Percentiles rank a stretch among this genome's conserved stretches.
These are phyloP conservation scores for Malacoraja senta DNA, from an alignment of 2,797 vertebrate genomes.

Conservation along the genomic window DNA sequence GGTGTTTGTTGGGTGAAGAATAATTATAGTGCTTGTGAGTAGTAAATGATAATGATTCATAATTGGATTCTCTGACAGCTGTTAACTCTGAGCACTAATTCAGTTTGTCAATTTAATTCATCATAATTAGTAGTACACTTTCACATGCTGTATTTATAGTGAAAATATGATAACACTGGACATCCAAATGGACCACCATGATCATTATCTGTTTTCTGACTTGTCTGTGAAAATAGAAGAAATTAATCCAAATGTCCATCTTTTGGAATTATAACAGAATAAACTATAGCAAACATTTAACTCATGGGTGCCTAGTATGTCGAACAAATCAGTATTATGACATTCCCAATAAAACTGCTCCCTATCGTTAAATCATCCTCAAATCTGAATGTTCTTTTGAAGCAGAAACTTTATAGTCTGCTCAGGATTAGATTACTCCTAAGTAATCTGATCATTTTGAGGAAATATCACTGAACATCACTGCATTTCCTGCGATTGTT, in stretches of 20 bases:
- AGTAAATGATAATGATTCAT: slow-evolving; percentile 1
- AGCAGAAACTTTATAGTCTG: background rate
- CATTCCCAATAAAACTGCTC: background rate
- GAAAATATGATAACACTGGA: background rate
- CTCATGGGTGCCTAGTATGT: background rate
- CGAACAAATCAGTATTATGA: background rate
- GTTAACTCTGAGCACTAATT: slow-evolving; percentile 3
- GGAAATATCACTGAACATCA: background rate
- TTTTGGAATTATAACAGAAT: no score
- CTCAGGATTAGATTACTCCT: background rate
- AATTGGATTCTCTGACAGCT: background rate
- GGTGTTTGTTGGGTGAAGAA: background rate
- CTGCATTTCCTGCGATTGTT: background rate
- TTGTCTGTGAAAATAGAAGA: background rate
- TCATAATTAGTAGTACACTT: background rate
- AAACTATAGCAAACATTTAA: background rate
- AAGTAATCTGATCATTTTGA: background rate
- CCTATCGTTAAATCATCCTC: background rate
- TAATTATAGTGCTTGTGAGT: background rate
- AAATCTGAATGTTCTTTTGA: background rate
- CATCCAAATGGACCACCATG: background rate
- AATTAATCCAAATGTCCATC: background rate
- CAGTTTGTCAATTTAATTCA: slow-evolving; percentile 3
- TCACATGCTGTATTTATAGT: background rate
- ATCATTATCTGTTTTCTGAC: background rate